These are phyloP conservation scores for Scaptomyza graminum DNA, from an alignment of 1,140 invertebrate species.

Conservation along the genomic window DNA sequence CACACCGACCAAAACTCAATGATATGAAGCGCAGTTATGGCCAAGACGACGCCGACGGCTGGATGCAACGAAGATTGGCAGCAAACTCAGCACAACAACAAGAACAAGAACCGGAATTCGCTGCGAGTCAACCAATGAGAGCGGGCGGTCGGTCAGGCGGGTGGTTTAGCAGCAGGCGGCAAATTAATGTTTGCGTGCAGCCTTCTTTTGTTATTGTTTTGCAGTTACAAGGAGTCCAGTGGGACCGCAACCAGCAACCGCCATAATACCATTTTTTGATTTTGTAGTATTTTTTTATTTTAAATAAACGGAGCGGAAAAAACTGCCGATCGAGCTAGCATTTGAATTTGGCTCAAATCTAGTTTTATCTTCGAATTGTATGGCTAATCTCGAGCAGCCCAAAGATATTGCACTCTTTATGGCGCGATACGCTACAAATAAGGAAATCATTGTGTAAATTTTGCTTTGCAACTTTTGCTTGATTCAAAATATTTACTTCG, in stretches of 20 bases:
- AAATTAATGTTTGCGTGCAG: conserved; percentile 61
- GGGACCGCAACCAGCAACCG: conserved; percentile 3
- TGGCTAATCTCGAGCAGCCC: too few species aligned
- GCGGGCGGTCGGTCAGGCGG: conserved; percentile 25
- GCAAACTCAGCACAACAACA: conserved; percentile 30
- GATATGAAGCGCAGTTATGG: conserved; percentile 3
- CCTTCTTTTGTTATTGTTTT: conserved; percentile 62
- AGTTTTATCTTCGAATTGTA: too few species aligned
- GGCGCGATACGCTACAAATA: too few species aligned
- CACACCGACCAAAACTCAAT: conserved; percentile 4
- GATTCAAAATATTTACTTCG: neutral
- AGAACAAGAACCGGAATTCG: conserved; percentile 35
- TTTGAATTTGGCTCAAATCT: too few species aligned
- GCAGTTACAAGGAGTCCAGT: conserved; percentile 23
- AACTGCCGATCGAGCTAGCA: too few species aligned
- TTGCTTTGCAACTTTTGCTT: neutral
- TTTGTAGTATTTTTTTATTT: too few species aligned
- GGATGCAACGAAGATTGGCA: conserved; percentile 41
- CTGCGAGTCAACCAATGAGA: conserved; percentile 36
- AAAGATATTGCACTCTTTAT: too few species aligned
- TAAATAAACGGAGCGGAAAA: too few species aligned
- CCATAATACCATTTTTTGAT: neutral
- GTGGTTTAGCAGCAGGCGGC: conserved; percentile 14
- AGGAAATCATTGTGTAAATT: too few species aligned
- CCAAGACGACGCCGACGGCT: conserved; percentile 26